Conservation (phyloP, 2,888 invertebrate species). For the Pristionchus entomophagus region DNA sequence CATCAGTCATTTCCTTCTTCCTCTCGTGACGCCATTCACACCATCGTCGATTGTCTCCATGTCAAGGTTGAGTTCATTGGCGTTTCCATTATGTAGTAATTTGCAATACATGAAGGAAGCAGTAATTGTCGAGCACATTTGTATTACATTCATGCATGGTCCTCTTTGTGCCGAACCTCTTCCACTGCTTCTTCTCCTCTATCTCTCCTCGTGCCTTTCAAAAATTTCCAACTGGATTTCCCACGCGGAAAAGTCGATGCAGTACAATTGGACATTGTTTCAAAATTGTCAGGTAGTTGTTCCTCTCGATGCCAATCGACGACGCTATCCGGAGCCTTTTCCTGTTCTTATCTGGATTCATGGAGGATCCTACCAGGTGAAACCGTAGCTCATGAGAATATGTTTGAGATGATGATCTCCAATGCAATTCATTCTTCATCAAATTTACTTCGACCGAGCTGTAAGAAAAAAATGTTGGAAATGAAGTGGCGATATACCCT, state of each 20-base stretch:
- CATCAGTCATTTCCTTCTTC: not conserved
- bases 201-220: not conserved
- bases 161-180: too few species aligned
- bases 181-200: not conserved
- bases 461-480: too few species aligned
- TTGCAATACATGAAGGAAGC: too few species aligned
- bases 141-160: too few species aligned
- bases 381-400: not conserved
- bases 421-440: too few species aligned
- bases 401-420: too few species aligned
- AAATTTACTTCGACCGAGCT: too few species aligned
- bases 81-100: too few species aligned
- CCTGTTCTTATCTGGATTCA: constrained; percentile 27
- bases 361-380: constrained; percentile 27
- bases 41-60: constrained; percentile 7
- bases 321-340: not conserved
- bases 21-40: not conserved
- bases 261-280: not conserved
- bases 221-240: not conserved
- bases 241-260: too few species aligned
- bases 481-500: not conserved
- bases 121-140: too few species aligned
- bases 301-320: not conserved
- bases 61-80: too few species aligned
- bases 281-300: not conserved